phyloP scores from a whole-genome alignment of 2,888 invertebrate species.

The Aleiodes leptofemur region DNA sequence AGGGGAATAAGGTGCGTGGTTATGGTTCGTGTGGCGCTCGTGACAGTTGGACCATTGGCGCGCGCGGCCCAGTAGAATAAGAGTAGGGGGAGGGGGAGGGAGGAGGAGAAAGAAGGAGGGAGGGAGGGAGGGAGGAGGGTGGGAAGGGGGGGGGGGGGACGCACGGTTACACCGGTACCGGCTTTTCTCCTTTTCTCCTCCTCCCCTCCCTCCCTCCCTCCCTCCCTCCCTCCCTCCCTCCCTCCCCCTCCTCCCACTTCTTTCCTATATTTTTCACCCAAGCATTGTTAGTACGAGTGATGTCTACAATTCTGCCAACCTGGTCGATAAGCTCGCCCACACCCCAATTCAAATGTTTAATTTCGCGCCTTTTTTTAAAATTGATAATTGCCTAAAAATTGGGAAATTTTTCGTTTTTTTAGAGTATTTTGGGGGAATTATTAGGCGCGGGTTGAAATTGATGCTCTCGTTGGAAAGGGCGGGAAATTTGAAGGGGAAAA shows the following conservation, averaged over 20 bases:
- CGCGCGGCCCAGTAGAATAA: conserved; percentile 15
- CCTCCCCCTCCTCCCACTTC: no score
- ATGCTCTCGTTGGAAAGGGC: no score
- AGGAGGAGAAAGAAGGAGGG: no score
- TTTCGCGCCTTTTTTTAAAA: not conserved
- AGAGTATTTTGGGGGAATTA: no score
- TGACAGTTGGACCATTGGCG: conserved; percentile 39
- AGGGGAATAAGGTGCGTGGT: conserved; percentile 43
- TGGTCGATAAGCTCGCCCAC: conserved; percentile 62
- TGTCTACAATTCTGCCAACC: conserved; percentile 55
- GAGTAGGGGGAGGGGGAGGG: conserved; percentile 29
- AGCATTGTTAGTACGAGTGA: conserved; percentile 36
- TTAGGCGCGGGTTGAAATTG: no score
- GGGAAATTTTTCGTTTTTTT: no score
- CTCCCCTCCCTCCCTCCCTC: no score
- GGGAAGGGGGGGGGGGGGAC: no score
- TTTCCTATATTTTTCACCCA: conserved; percentile 2
- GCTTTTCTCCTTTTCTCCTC: conserved; percentile 11
- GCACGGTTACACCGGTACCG: conserved; percentile 8
- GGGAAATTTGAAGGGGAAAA: no score
- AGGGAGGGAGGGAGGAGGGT: no score
- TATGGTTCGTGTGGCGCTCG: conserved; percentile 37
- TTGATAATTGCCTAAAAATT: not conserved
- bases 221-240: no score
- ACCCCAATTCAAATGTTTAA: conserved; percentile 47